These are phyloP conservation scores for Calliphora vicina DNA, from an alignment of 1,140 invertebrate genomes.

Conservation along the genomic window DNA sequence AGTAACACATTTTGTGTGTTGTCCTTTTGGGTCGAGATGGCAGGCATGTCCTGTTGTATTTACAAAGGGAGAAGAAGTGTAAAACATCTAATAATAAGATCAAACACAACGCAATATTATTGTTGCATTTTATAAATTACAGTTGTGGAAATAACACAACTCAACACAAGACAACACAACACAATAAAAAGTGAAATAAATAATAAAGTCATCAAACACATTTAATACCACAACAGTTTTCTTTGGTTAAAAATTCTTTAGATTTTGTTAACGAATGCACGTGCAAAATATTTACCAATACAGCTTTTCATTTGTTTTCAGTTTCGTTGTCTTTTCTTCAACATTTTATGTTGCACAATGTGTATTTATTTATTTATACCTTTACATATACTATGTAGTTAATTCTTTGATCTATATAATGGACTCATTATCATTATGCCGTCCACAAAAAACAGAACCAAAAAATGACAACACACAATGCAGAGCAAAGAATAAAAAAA, in stretches of 20 bases:
- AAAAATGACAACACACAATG: background rate
- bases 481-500: slow-evolving; percentile 1
- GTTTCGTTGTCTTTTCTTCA: no score
- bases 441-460: background rate
- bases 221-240: background rate
- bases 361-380: background rate
- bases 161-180: background rate
- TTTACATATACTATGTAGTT: background rate
- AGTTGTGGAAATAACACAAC: background rate
- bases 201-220: background rate
- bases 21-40: no score
- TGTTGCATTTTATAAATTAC: background rate
- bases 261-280: slow-evolving; percentile 12
- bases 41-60: no score
- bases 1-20: background rate
- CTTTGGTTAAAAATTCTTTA: background rate
- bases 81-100: background rate
- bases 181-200: no score
- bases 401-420: background rate
- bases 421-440: background rate
- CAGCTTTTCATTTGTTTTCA: background rate
- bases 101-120: slow-evolving; percentile 1
- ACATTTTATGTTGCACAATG: background rate
- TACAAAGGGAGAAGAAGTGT: background rate
- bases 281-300: slow-evolving; percentile 19